Percentiles rank a stretch among this genome's conserved stretches.
phyloP scores from a whole-genome alignment of 2,797 vertebrate species.

The Pyrocephalus nanus region DNA sequence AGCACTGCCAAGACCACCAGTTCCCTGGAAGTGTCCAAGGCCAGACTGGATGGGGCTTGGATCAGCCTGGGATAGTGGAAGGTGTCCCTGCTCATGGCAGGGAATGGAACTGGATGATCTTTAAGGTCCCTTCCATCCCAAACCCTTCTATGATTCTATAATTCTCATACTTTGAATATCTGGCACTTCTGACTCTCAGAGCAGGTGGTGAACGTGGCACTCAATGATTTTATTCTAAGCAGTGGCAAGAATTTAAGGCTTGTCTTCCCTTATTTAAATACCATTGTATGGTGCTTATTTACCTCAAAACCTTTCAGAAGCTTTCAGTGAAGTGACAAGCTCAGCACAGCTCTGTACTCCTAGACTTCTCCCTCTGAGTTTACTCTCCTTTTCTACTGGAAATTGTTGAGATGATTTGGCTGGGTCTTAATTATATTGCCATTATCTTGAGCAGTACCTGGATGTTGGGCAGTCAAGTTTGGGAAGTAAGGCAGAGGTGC shows the following conservation, averaged over 20 bases:
- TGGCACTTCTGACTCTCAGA: neutral
- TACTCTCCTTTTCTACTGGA: neutral
- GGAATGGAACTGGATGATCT: fast-evolving
- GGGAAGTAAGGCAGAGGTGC: neutral
- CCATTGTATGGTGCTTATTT: fast-evolving
- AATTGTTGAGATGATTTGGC: neutral
- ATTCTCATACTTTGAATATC: neutral
- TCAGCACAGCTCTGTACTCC: neutral
- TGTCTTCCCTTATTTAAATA: neutral
- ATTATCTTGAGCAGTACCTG: neutral
- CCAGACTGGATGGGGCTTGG: fast-evolving
- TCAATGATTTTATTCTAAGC: fast-evolving
- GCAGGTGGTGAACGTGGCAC: fast-evolving
- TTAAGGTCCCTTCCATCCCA: neutral
- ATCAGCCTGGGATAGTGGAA: fast-evolving
- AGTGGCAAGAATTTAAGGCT: neutral
- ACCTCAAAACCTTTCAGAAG: neutral
- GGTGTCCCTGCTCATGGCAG: neutral
- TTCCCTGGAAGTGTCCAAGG: neutral
- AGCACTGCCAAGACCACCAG: neutral
- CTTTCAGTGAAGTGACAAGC: neutral
- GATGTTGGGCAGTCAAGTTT: fast-evolving
- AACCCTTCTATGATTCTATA: neutral
- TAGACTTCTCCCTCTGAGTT: neutral
- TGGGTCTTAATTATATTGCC: neutral